Evolutionary conservation across 2,888 invertebrate genomes (phyloP).

Genomic region (Nematopogon swammerdamellus): DNA sequence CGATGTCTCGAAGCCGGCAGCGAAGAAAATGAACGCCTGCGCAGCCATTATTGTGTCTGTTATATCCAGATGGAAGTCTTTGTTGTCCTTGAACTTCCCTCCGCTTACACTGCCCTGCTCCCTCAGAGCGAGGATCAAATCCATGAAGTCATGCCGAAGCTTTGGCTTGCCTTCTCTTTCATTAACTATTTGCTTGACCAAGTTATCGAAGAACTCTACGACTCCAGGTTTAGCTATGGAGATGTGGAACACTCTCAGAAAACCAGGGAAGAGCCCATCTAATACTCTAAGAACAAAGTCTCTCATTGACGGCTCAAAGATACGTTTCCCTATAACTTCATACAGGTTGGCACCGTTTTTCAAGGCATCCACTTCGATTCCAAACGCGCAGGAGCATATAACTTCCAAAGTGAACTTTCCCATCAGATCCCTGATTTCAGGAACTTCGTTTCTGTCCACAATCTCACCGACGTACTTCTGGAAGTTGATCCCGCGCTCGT

Average conservation of each 20-base stretch:
- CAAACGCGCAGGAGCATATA: constrained; percentile 2
- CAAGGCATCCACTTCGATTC: constrained; percentile 1
- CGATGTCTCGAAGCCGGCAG: constrained; percentile 28
- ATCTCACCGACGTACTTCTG: neutral
- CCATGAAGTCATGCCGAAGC: constrained; percentile 3
- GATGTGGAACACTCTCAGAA: constrained; percentile 1
- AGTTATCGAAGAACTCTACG: neutral
- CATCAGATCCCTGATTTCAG: neutral
- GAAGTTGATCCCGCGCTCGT: constrained; percentile 11
- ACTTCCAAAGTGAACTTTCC: neutral
- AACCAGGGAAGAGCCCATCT: neutral
- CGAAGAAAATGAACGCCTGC: constrained; percentile 30
- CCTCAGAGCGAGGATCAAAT: neutral
- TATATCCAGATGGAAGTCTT: constrained; percentile 6
- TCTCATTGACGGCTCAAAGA: neutral
- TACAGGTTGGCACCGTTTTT: neutral
- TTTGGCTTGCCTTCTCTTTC: neutral
- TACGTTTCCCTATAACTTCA: neutral
- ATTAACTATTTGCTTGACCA: constrained; percentile 1
- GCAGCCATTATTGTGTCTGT: constrained; percentile 22
- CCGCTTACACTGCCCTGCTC: constrained; percentile 1
- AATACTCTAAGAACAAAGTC: neutral
- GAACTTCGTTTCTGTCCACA: neutral
- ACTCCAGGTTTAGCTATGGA: neutral
- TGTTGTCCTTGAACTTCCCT: neutral